phyloP scores from a whole-genome alignment of 1,140 invertebrate species.

The Eubasilissa regina region DNA sequence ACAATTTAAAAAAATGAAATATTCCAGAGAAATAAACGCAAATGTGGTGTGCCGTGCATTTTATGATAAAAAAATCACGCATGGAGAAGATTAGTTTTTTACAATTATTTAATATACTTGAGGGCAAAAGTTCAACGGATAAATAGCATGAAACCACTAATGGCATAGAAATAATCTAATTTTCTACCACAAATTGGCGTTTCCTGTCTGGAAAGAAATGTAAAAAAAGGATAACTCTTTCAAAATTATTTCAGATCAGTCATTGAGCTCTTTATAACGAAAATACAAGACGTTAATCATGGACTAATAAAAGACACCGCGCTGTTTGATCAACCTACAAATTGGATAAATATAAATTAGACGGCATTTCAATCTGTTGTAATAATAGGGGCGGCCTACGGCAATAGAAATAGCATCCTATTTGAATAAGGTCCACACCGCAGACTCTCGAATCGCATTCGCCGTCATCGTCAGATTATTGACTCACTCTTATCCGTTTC shows the following conservation, averaged over 20 bases:
- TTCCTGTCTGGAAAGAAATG: neutral
- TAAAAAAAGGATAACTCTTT: neutral
- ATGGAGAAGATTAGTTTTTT: too few species aligned
- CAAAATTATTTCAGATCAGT: neutral
- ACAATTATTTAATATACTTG: too few species aligned
- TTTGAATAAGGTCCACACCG: slow-evolving; percentile 18
- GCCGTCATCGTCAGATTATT: neutral
- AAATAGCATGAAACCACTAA: too few species aligned
- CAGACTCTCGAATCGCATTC: neutral
- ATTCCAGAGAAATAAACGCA: too few species aligned
- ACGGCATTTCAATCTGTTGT: neutral
- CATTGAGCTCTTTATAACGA: slow-evolving; percentile 8
- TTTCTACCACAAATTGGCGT: slow-evolving; percentile 5
- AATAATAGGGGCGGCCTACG: slow-evolving; percentile 8
- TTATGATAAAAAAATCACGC: too few species aligned
- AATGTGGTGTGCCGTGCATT: too few species aligned
- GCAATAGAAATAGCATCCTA: neutral
- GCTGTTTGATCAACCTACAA: slow-evolving; percentile 24
- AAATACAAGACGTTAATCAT: neutral
- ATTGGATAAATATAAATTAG: slow-evolving; percentile 23
- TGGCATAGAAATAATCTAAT: neutral
- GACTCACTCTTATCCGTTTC: slow-evolving; percentile 52
- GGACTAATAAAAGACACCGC: slow-evolving; percentile 17
- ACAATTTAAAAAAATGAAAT: too few species aligned
- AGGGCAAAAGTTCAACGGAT: too few species aligned